phyloP scores from a whole-genome alignment of 2,888 invertebrate genomes.

The Himalopsyche tibetana region DNA sequence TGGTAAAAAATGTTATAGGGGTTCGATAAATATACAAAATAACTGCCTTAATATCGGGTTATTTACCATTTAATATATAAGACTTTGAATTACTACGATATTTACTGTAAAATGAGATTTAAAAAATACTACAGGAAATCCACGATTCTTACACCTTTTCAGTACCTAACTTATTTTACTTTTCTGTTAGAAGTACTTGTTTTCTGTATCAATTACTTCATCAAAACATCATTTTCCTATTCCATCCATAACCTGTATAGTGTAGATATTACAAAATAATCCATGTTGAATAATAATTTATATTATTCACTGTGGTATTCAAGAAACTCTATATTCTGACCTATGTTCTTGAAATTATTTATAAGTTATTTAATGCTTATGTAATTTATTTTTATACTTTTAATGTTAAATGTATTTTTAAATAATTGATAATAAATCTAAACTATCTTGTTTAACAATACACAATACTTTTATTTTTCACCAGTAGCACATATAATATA shows the following conservation, averaged over 20 bases:
- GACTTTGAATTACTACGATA: neutral
- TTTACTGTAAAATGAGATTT: neutral
- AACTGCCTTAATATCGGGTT: neutral
- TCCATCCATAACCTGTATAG: slow-evolving; percentile 7
- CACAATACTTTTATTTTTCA: neutral
- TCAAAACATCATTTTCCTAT: neutral
- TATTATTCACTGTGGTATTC: neutral
- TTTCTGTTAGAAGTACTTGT: neutral
- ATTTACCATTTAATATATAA: neutral
- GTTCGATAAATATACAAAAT: slow-evolving; percentile 15
- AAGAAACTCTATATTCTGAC: neutral
- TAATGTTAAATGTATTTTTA: slow-evolving; percentile 52
- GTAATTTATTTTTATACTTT: slow-evolving; percentile 60
- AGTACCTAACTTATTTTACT: neutral
- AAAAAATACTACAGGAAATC: neutral
- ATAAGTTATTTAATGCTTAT: slow-evolving; percentile 58
- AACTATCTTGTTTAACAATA: slow-evolving; percentile 50
- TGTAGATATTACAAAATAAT: slow-evolving; percentile 33
- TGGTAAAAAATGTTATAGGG: slow-evolving; percentile 16
- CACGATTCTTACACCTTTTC: slow-evolving; percentile 2
- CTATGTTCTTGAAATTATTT: slow-evolving; percentile 22
- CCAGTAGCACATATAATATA: neutral
- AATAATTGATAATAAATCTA: slow-evolving; percentile 46
- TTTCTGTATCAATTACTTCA: neutral
- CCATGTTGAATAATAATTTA: neutral